phyloP scores from a whole-genome alignment of 2,888 invertebrate species.

The Dynastes maya region DNA sequence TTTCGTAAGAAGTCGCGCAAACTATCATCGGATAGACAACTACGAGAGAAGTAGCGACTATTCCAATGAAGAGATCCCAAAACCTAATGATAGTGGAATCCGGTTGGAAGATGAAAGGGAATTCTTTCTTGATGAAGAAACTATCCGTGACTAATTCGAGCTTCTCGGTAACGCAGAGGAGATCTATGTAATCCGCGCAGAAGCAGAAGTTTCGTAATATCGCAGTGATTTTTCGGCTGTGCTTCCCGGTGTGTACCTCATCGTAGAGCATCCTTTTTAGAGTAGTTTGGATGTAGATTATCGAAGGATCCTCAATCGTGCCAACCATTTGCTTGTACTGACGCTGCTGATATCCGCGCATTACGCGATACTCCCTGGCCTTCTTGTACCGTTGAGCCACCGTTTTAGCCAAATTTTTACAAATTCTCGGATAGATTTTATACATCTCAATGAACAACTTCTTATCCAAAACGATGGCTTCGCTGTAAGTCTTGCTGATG shows the following conservation, averaged over 20 bases:
- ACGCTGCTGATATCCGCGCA: conserved; percentile 22
- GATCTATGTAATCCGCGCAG: conserved; percentile 52
- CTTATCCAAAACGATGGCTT: conserved; percentile 54
- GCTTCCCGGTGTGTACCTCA: background rate
- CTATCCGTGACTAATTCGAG: conserved; percentile 54
- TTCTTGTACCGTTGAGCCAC: conserved; percentile 51
- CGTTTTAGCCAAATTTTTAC: conserved; percentile 39
- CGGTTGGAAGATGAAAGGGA: conserved; percentile 60
- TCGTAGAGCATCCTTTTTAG: conserved; percentile 25
- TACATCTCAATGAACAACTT: conserved; percentile 54
- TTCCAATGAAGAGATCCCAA: conserved; percentile 56
- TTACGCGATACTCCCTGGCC: conserved; percentile 25
- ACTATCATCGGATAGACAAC: conserved; percentile 48
- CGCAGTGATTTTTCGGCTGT: background rate
- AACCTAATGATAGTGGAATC: conserved; percentile 55
- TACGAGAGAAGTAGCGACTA: conserved; percentile 27
- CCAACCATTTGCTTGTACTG: background rate
- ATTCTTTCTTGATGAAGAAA: conserved; percentile 57
- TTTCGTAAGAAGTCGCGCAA: conserved; percentile 11
- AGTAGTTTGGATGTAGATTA: conserved; percentile 49
- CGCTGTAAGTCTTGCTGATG: conserved; percentile 57
- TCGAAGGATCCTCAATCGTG: conserved; percentile 13
- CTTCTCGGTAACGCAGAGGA: conserved; percentile 52
- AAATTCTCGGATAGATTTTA: conserved; percentile 54
- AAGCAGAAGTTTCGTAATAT: conserved; percentile 44